Conservation (phyloP, 2,797 vertebrate genomes). For the Urosaurus nigricauda region DNA sequence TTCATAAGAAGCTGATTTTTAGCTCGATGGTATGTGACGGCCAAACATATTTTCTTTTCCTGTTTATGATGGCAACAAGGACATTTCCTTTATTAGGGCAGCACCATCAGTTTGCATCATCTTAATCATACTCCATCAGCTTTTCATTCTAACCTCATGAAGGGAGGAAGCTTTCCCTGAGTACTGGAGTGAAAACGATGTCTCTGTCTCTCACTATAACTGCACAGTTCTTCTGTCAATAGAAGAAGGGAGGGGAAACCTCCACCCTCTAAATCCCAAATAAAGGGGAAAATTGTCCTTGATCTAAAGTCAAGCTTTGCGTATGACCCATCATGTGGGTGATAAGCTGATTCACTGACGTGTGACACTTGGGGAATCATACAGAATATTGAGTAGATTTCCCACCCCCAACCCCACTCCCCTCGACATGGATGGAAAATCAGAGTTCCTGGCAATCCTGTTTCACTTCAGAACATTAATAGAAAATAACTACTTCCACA, state of each 20-base stretch:
- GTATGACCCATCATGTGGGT: slow-evolving; percentile 14
- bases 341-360: not conserved
- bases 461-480: slow-evolving; percentile 6
- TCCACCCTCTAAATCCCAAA: slow-evolving; percentile 23
- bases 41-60: slow-evolving; percentile 29
- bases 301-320: slow-evolving; percentile 39
- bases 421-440: not conserved
- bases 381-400: not conserved
- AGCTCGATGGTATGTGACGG: not conserved
- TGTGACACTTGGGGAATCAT: slow-evolving; percentile 25
- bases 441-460: not conserved
- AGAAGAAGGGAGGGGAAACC: not conserved
- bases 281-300: slow-evolving; percentile 11
- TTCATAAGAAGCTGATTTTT: slow-evolving; percentile 48
- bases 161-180: slow-evolving; percentile 1
- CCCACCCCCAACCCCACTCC: not conserved
- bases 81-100: not conserved
- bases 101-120: slow-evolving; percentile 15
- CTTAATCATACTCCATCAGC: not conserved
- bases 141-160: slow-evolving; percentile 26
- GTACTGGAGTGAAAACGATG: slow-evolving; percentile 9
- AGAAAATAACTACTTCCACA: slow-evolving; percentile 3
- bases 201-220: not conserved
- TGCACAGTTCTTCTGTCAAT: slow-evolving; percentile 10
- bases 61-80: slow-evolving; percentile 35